Conservation (phyloP, 2,888 invertebrate genomes). For the Drosophila testacea region DNA sequence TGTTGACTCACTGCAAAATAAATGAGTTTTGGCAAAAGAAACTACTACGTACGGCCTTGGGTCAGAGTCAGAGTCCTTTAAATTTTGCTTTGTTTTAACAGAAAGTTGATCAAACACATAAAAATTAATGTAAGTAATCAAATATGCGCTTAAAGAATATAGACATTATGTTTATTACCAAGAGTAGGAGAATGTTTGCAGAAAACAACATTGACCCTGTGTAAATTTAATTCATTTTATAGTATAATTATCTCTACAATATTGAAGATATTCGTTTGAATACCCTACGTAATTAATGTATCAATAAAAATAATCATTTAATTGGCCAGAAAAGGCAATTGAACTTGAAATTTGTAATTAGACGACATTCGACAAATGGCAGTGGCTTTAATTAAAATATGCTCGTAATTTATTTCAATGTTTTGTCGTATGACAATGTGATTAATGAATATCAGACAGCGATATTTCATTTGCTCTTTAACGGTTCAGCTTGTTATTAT, state of each 20-base stretch:
- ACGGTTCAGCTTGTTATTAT: constrained; percentile 29
- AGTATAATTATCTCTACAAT: neutral
- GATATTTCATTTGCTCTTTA: constrained; percentile 51
- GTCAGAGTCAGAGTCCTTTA: constrained; percentile 7
- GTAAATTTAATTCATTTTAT: neutral
- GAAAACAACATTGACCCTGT: no score
- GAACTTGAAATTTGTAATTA: constrained; percentile 27
- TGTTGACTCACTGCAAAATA: constrained; percentile 7
- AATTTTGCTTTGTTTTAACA: neutral
- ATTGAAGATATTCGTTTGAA: neutral
- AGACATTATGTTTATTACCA: neutral
- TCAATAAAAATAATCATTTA: neutral
- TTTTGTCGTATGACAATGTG: constrained; percentile 20
- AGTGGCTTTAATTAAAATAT: constrained; percentile 23
- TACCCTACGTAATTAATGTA: neutral
- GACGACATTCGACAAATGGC: constrained; percentile 2
- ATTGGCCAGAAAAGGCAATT: constrained; percentile 3
- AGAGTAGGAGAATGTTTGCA: neutral
- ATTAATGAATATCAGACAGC: constrained; percentile 31
- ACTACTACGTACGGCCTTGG: neutral
- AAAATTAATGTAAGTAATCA: neutral
- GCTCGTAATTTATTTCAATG: constrained; percentile 22
- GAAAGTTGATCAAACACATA: constrained; percentile 9
- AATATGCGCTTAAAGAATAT: neutral
- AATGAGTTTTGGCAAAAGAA: constrained; percentile 2